Percentiles rank a stretch among this genome's conserved stretches.
These are phyloP conservation scores for Sinocyclocheilus anophthalmus DNA, from an alignment of 2,113 vertebrate species.

Conservation along the genomic window DNA sequence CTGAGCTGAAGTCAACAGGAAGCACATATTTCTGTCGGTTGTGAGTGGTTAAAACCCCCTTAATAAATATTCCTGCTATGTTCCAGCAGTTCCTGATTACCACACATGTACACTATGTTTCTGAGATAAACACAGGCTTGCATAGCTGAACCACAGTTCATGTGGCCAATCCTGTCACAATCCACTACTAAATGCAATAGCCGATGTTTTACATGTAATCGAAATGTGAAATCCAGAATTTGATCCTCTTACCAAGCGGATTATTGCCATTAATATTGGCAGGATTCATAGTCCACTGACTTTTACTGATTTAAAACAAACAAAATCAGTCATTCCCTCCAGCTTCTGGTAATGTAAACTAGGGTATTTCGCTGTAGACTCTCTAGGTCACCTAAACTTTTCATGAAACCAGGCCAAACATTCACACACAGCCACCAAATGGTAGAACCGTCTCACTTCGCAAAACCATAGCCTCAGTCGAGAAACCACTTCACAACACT, in stretches of 20 bases:
- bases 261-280: conserved; percentile 24
- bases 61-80: neutral
- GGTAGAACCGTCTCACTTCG: neutral
- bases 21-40: conserved; percentile 14
- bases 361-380: neutral
- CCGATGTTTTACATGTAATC: conserved; percentile 10
- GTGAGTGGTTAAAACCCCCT: conserved; percentile 9
- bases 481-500: conserved; percentile 48
- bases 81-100: neutral
- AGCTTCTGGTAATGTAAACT: neutral
- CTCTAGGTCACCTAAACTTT: conserved; percentile 7
- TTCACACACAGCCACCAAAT: neutral
- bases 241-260: neutral
- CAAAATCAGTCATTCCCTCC: neutral
- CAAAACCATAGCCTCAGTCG: conserved; percentile 7
- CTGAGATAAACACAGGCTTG: conserved; percentile 28
- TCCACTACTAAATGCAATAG: neutral
- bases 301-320: neutral
- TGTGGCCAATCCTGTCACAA: conserved; percentile 1
- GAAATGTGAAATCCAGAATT: conserved; percentile 27
- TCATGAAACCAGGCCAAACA: conserved; percentile 11
- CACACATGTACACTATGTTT: conserved; percentile 41
- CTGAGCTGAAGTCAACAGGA: conserved; percentile 40
- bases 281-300: neutral
- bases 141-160: conserved; percentile 21